Evolutionary conservation across 1,140 invertebrate species (phyloP), one percentile per base, ranked within the genome.

Genomic region (Trichomalopsis sarcophagae): DNA sequence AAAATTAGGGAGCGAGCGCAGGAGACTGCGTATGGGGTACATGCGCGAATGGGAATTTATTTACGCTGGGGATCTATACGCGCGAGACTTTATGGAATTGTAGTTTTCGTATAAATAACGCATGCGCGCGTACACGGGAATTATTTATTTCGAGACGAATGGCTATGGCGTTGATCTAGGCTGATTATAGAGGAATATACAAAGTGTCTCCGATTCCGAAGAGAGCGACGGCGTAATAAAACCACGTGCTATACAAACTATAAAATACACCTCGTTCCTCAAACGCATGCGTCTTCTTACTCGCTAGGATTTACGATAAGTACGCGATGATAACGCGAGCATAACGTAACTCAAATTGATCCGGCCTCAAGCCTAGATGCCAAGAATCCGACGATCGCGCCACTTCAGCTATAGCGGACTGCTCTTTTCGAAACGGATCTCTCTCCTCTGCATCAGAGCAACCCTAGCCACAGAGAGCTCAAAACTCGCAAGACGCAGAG

Each of bases 1-100:
- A 80, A 80, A 80, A 80, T 80, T 80, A 80, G 78, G 50, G 78
- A 69, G 33, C 33, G 78, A 33, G 36, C 40, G n/a, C 3, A 6
- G 44, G 44, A 69, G 21, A 9, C 77, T 40, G 33, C 27, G 27
- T 62, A 62, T 62, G 21, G 6, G 21, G 7, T 62, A n/a, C 7
- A 62, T 14, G 33, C 33, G 33, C 33, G 7, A 5, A 62, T n/a
- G 55, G 40, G 40, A 69, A 44, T 80, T 68, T 80, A 80, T 80
- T 80, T 69, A 4, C 23, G 44, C 33, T 69, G 10, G 10, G 6
- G 21, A 36, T 27, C 27, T 66, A 62, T 77, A 50, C 10, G 23
- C 4, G 14, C 13, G 47, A 50, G 47, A 50, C 47, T 50, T 17
- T 13, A 50, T 50, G 47, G 47, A 50, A 50, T 50, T 6, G 17